These are phyloP conservation scores for Trissolcus basalis DNA, from an alignment of 1,140 invertebrate genomes.

Conservation along the genomic window DNA sequence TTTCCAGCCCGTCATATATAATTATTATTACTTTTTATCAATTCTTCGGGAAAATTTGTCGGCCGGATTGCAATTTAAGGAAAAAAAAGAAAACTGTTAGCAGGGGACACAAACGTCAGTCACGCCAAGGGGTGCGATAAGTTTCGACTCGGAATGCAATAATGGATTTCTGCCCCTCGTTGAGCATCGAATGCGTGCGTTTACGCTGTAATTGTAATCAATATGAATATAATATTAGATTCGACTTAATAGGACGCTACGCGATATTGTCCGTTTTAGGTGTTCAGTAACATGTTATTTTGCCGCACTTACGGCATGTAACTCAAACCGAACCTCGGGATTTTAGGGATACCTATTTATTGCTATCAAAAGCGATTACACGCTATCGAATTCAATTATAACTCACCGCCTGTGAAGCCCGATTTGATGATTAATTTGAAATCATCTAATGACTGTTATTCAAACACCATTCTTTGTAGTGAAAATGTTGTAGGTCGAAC, in stretches of 20 bases:
- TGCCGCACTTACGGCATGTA: constrained; percentile 19
- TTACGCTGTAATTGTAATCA: constrained; percentile 24
- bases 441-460: constrained; percentile 4
- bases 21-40: neutral
- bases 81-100: no score
- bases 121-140: no score
- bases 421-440: constrained; percentile 13
- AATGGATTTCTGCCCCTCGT: no score
- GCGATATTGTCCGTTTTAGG: constrained; percentile 40
- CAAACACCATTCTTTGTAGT: neutral
- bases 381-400: constrained; percentile 38
- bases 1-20: neutral
- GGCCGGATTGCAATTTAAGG: no score
- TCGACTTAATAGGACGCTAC: constrained; percentile 14
- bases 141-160: no score
- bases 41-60: neutral
- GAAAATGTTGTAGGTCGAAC: neutral
- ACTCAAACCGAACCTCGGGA: constrained; percentile 20
- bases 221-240: constrained; percentile 40
- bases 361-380: constrained; percentile 43
- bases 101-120: no score
- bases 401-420: neutral
- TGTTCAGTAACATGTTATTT: constrained; percentile 45
- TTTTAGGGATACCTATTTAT: constrained; percentile 35
- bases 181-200: no score